A percentile compares a stretch with the other conserved stretches of the same genome.
Conservation (phyloP, 23 tunicate species). For the Phallusia fumigata region DNA sequence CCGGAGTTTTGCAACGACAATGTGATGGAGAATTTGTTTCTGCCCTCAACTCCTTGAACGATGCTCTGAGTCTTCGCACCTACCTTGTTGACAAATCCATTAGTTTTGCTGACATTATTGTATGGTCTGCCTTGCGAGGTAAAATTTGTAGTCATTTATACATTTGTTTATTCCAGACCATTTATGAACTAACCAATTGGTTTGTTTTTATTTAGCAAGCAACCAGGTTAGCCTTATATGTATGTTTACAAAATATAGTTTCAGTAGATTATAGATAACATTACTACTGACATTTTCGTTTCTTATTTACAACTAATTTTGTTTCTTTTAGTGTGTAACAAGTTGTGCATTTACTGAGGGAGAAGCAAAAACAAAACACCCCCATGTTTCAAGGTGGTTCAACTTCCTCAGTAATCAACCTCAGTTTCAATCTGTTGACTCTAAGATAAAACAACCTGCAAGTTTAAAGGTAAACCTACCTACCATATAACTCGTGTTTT, state of each 20-base stretch:
- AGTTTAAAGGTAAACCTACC: not conserved
- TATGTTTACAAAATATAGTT: no score
- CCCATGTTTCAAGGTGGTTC: constrained; percentile 57
- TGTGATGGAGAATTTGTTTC: constrained; percentile 11
- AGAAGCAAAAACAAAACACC: constrained; percentile 19
- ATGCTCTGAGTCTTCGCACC: constrained; percentile 50
- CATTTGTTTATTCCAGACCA: no score
- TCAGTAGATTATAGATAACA: no score
- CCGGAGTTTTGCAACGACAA: constrained; percentile 14
- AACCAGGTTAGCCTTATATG: no score
- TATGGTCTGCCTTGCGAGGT: constrained; percentile 84
- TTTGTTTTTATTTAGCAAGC: no score
- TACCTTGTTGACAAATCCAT: constrained; percentile 72
- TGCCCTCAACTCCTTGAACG: constrained; percentile 35
- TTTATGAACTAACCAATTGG: no score
- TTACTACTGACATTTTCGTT: no score
- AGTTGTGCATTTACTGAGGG: constrained; percentile 19
- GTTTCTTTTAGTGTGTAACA: constrained; percentile 26
- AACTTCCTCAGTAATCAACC: constrained; percentile 30
- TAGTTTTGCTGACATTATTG: constrained; percentile 70
- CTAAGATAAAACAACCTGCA: not conserved
- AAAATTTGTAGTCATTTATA: not conserved
- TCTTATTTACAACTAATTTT: no score
- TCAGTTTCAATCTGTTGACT: constrained; percentile 43
- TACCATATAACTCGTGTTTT: not conserved